phyloP scores from a whole-genome alignment of 2,888 invertebrate genomes.

The Ichneumoninae sp. region DNA sequence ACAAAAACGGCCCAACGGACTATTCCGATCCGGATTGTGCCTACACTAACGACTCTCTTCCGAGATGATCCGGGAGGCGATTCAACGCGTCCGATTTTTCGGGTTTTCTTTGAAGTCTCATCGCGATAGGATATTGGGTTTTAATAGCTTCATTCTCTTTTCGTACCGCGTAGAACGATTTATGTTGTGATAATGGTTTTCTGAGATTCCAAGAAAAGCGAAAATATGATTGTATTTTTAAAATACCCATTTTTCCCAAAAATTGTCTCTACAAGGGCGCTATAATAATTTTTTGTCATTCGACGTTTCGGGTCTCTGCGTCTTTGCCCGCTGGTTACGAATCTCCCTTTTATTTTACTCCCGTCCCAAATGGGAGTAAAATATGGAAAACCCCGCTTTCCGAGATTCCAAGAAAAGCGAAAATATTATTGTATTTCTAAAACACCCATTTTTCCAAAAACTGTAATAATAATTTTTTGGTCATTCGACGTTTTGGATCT shows the following conservation, averaged over 20 bases:
- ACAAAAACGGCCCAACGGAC: constrained; percentile 11
- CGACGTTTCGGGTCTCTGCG: too few species aligned
- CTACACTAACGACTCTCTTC: neutral
- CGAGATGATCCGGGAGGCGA: neutral
- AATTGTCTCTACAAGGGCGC: too few species aligned
- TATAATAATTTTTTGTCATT: too few species aligned
- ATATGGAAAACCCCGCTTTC: neutral
- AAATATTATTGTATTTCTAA: neutral
- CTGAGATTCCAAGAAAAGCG: neutral
- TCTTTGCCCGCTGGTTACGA: too few species aligned
- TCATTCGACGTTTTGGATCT: too few species aligned
- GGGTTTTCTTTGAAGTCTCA: neutral
- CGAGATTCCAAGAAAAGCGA: neutral
- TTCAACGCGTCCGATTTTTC: neutral
- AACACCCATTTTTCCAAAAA: neutral
- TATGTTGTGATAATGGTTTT: neutral
- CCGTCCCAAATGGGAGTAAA: too few species aligned
- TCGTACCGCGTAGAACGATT: neutral
- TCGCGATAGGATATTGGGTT: neutral
- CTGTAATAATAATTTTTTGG: too few species aligned
- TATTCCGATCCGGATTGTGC: constrained; percentile 4
- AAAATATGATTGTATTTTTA: neutral
- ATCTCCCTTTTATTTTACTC: too few species aligned
- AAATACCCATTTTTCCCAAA: neutral
- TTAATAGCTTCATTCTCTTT: neutral